Evolutionary conservation across 2,797 vertebrate genomes (phyloP).

Genomic region (Anguilla marmorata): DNA sequence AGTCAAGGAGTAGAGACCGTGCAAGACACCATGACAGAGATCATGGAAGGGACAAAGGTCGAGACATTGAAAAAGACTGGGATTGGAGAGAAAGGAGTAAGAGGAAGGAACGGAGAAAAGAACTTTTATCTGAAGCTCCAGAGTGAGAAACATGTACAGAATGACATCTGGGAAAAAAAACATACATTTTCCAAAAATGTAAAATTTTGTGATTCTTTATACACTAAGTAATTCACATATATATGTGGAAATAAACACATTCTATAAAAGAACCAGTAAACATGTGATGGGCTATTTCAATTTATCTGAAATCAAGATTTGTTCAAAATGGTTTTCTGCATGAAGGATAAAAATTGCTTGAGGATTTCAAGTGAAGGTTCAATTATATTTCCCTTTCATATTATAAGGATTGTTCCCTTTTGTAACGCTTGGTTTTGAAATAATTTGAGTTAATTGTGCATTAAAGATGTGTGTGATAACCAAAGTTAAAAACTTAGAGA

Average conservation of each 20-base stretch:
- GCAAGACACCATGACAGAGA: not conserved
- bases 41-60: not conserved
- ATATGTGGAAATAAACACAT: not conserved
- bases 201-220: not conserved
- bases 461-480: not conserved
- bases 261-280: not conserved
- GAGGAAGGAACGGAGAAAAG: not conserved
- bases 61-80: not conserved
- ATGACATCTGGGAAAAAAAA: not conserved
- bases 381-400: not conserved
- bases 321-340: not conserved
- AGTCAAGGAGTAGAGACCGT: conserved; percentile 58
- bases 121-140: not conserved
- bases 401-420: not conserved
- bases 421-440: not conserved
- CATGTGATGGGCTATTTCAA: not conserved
- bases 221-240: not conserved
- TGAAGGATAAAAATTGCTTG: not conserved
- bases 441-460: not conserved
- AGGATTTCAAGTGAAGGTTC: not conserved
- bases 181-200: not conserved
- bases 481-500: not conserved
- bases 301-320: not conserved
- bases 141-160: not conserved
- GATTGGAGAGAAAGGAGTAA: not conserved